A percentile compares a stretch with the other conserved stretches of the same genome.
These are phyloP conservation scores for Alethe diademata DNA, from an alignment of 2,113 vertebrate species.

Conservation along the genomic window DNA sequence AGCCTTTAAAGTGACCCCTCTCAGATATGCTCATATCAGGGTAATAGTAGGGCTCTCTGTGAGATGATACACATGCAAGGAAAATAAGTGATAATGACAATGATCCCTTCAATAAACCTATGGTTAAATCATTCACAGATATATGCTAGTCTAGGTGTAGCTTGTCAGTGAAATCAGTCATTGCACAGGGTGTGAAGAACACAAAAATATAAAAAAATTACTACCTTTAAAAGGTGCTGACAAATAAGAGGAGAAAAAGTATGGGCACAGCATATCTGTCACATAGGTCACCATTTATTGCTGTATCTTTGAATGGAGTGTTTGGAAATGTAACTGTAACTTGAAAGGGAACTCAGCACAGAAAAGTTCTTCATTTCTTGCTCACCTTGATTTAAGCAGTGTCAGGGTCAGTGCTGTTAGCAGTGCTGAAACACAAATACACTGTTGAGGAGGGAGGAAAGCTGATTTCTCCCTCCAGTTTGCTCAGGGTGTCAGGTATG, in stretches of 20 bases:
- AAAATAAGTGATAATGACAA: conserved; percentile 1
- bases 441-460: background rate
- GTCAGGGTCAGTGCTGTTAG: background rate
- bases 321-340: background rate
- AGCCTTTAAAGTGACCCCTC: background rate
- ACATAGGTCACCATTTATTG: background rate
- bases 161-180: conserved; percentile 1
- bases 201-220: background rate
- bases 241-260: background rate
- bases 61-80: background rate
- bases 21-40: background rate
- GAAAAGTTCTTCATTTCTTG: background rate
- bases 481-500: background rate
- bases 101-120: background rate
- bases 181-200: background rate
- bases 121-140: background rate
- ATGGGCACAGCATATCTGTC: background rate
- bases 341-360: background rate
- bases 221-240: background rate
- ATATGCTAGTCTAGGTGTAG: conserved; percentile 2
- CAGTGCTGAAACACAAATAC: background rate
- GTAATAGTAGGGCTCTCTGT: background rate
- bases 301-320: background rate
- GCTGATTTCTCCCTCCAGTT: background rate
- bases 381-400: background rate